Base-by-base conservation (phyloP, 2,113 vertebrate genomes). In the Microcebus murinus region DNA sequence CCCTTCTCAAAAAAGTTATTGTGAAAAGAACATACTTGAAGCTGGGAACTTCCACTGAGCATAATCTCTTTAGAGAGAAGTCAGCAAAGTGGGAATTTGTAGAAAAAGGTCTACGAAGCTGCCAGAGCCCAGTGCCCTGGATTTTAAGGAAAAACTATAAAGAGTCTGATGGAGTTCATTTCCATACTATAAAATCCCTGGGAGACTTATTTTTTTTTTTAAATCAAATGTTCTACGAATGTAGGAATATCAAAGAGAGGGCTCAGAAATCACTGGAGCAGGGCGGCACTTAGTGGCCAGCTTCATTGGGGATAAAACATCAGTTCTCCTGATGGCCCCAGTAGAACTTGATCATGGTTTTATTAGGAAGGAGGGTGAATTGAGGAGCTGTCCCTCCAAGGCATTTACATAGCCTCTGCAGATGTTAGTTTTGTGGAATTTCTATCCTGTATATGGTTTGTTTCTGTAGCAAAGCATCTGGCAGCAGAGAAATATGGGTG, bases 1-100 rank as follows among this genome's bases (percentile, higher is more conserved):
- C 1, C 36, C n/a, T 86, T 67, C 63, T 76, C 25, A 55, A 52
- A 50, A 73, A 77, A 45, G 55, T 87, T 74, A 39, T 23, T 74
- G 9, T 65, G 48, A 36, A 74, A 84, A 76, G 77, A 83, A 79
- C 36, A 34, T 34, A 10, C 65, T 77, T 20, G 1, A 84, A 61
- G n/a, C 23, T 91, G 67, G 68, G 63, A 87, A 55, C 6, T 68
- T 91, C 48, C 34, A 52, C 57, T 6, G 61, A 76, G 27, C 50
- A 12, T 79, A 80, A 63, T 92, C 95, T 85, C 67, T 92, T 89
- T 57, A 82, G 71, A 88, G 48, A 67, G 55, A 74, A 63, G 67
- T 79, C 52, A 82, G 14, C 10, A 23, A 65, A 82, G 36, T 76
- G 80, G 36, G 42, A 17, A 45, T 96, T 95, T 90, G 25, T 67